Evolutionary conservation across 2,888 invertebrate genomes (phyloP).

Genomic region (Dichetophora obliterata): DNA sequence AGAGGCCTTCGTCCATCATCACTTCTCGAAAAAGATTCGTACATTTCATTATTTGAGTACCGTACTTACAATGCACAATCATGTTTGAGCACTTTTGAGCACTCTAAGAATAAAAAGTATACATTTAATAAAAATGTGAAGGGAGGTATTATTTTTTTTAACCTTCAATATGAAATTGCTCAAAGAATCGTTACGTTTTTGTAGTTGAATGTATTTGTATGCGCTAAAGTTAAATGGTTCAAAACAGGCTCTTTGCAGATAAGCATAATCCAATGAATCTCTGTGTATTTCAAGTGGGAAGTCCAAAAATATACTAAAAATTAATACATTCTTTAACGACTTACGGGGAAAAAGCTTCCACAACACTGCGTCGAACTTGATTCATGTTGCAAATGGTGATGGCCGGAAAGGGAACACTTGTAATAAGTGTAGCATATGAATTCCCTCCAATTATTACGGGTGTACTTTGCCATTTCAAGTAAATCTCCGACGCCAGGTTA

Average conservation of each 20-base stretch:
- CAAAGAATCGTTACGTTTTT: conserved; percentile 49
- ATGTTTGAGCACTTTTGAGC: conserved; percentile 81
- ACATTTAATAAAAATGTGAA: neutral
- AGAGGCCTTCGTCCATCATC: conserved; percentile 85
- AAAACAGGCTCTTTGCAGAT: conserved; percentile 58
- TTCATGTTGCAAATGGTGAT: conserved; percentile 89
- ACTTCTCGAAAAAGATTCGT: conserved; percentile 80
- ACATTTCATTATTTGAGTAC: conserved; percentile 74
- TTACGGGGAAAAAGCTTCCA: conserved; percentile 51
- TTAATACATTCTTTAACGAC: conserved; percentile 2
- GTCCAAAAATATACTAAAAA: neutral
- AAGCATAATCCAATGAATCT: conserved; percentile 72
- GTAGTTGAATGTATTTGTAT: conserved; percentile 44
- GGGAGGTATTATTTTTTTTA: neutral
- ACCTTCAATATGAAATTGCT: conserved; percentile 56
- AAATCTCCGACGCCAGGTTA: conserved; percentile 80
- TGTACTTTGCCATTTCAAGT: conserved; percentile 78
- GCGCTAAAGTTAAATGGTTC: conserved; percentile 51
- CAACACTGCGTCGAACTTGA: conserved; percentile 75
- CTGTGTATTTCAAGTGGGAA: conserved; percentile 69
- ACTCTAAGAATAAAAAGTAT: conserved; percentile 70
- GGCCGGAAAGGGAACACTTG: conserved; percentile 83
- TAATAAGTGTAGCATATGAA: conserved; percentile 76
- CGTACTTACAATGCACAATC: conserved; percentile 79
- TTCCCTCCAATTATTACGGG: conserved; percentile 85